Percentiles rank a stretch among this genome's conserved stretches.
Evolutionary conservation across 2,888 invertebrate genomes (phyloP).

Genomic region (Alloplasta piceator): DNA sequence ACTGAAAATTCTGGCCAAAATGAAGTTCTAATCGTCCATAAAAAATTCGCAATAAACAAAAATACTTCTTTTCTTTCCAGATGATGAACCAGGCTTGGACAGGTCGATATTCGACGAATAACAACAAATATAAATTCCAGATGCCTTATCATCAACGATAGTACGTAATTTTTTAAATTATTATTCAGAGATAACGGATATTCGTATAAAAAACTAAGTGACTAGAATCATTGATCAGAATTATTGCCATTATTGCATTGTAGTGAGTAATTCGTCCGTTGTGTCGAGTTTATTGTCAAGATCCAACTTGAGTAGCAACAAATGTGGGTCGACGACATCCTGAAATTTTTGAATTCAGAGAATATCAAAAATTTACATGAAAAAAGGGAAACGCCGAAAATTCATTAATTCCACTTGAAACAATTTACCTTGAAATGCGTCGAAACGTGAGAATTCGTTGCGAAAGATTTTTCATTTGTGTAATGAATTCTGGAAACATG

Average conservation of each 20-base stretch:
- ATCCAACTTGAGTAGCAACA: slow-evolving; percentile 75
- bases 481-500: slow-evolving; percentile 3
- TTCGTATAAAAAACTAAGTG: background rate
- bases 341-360: slow-evolving; percentile 62
- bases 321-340: slow-evolving; percentile 77
- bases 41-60: slow-evolving; percentile 1
- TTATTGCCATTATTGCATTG: slow-evolving; percentile 62
- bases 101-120: slow-evolving; percentile 51
- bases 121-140: background rate
- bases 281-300: slow-evolving; percentile 72
- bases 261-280: slow-evolving; percentile 63
- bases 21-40: background rate
- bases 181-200: slow-evolving; percentile 19
- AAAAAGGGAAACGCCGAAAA: background rate
- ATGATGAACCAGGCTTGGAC: slow-evolving; percentile 50
- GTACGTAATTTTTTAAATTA: slow-evolving; percentile 4
- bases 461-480: slow-evolving; percentile 39
- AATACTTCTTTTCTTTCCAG: slow-evolving; percentile 55
- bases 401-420: background rate
- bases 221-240: slow-evolving; percentile 37
- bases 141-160: background rate
- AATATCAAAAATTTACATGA: slow-evolving; percentile 8
- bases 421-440: slow-evolving; percentile 70
- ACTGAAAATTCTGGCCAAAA: too few species aligned
- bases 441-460: slow-evolving; percentile 58